Base-by-base conservation (phyloP, 35 echinoderm and acorn worm genomes). In the Stichopus chloronotus region DNA sequence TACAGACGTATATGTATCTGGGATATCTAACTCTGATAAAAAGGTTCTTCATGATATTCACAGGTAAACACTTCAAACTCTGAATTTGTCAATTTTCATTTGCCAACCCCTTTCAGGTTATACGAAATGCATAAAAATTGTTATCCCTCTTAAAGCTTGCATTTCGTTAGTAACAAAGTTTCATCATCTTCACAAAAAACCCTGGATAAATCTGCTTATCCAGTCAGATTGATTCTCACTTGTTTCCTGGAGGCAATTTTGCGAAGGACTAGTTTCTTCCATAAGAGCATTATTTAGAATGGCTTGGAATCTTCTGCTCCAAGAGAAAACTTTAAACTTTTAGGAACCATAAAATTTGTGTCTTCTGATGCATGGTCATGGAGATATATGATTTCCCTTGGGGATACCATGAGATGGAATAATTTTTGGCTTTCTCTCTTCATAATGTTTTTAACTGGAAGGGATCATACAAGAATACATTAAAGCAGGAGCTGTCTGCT, bases 351-450 rank as follows among this genome's bases (percentile, higher is more conserved):
- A 25, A 85, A 85, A 85, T 58, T 85, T 85, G 82, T 85, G 17
- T 58, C 55, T 58, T 85, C 57, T 56, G 82, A 85, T 85, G 82
- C 82, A 85, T 85, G 82, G 82, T 85, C 82, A 85, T 85, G 82
- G 82, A 85, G 82, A 85, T 58, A 56, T 14, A 85, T 85, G 82
- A 85, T 85, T 85, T 85, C 82, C 82, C 82, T 58, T n/a, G 82
- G 16, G 82, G 82, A 85, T 85, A 53, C 24, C 82, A 85, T 85
- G 82, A 85, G 82, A 85, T 53, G 55, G 82, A 85, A 85, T 85
- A 85, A 85, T 59, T 85, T 85, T 85, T 85, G 69, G 69, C 69
- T 74, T 74, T 16, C 69, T 19, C 14, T 74, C 69, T n/a, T 24
- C 69, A n/a, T 20, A 4, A 74, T 19, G 69, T 74, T 74, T 74